Base-by-base conservation (phyloP, 1,140 invertebrate genomes). In the Schlechtendalia chinensis region DNA sequence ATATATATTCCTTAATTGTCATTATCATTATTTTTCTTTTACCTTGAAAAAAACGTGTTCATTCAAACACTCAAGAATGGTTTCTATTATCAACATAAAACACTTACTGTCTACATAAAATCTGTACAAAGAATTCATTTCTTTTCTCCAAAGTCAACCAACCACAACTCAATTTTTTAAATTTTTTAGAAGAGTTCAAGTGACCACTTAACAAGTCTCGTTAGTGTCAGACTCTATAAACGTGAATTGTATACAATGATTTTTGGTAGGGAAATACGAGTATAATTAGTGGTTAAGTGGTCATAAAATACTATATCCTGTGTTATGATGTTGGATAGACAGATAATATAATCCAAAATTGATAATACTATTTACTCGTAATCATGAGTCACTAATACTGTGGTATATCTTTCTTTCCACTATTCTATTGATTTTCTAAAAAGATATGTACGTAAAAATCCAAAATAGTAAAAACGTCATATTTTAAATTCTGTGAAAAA, bases 121-220 rank as follows among this genome's bases (percentile, higher is more conserved):
- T 8, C 19, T 22, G 32, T 47, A 47, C 11, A 39, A 16, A 1
- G 5, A 2, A n/a, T 47, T 47, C 22, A 0, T 69, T 67, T n/a
- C 39, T 45, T 45, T 67, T 67, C 14, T 22, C n/a, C 4, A 8
- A 67, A 69, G 47, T 22, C 19, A 24, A 39, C 5, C 32, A 22
- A 45, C 29, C 22, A 5, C n/a, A n/a, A n/a, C 14, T 16, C 16
- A 47, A 22, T 47, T 69, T 69, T 47, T 16, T 47, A 69, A 32
- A 8, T 17, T 14, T 14, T 56, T 17, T 8, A 56, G 19, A 24
- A 27, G 22, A 8, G 1, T 69, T 69, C 65, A 69, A 67, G 65
- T 67, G 32, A 22, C 39, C 39, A 69, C 32, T 69, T 69, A 47
- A 47, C 65, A 11, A 12, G 39, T 69, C 65, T 69, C 65, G 65